phyloP scores from a whole-genome alignment of 2,113 vertebrate species.

The Podocnemis expansa region DNA sequence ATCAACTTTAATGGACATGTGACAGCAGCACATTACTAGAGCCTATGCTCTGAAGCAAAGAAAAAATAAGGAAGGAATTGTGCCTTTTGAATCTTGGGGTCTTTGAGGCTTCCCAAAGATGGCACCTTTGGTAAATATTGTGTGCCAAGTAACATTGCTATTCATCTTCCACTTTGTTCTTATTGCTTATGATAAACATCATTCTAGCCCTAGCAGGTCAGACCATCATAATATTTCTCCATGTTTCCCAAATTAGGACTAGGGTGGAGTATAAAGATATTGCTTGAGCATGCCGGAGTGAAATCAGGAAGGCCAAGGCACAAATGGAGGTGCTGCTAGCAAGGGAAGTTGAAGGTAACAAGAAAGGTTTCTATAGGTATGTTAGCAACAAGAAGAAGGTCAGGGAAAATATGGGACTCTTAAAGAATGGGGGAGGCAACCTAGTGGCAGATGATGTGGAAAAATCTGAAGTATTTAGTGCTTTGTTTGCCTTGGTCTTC shows the following conservation, averaged over 20 bases:
- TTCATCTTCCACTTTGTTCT: conserved; percentile 5
- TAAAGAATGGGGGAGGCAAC: too few relatives aligned
- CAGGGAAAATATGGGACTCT: too few relatives aligned
- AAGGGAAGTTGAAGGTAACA: too few relatives aligned
- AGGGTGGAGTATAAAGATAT: too few relatives aligned
- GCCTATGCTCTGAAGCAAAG: background rate
- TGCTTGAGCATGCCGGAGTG: too few relatives aligned
- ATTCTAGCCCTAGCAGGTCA: background rate
- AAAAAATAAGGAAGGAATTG: background rate
- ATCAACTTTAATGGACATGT: background rate
- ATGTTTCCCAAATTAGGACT: background rate
- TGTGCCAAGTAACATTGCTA: background rate
- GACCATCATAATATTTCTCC: background rate
- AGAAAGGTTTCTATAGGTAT: too few relatives aligned
- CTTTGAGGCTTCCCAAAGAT: background rate
- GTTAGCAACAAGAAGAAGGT: too few relatives aligned
- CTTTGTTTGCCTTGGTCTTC: too few relatives aligned
- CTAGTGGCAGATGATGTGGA: too few relatives aligned
- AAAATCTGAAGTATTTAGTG: too few relatives aligned
- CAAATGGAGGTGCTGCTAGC: too few relatives aligned
- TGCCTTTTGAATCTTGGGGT: background rate
- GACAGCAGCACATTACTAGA: background rate
- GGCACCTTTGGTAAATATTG: background rate
- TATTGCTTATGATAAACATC: background rate
- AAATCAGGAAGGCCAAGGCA: too few relatives aligned